These are phyloP conservation scores for Tamandua tetradactyla DNA, from an alignment of 2,797 vertebrate species.

Conservation along the genomic window DNA sequence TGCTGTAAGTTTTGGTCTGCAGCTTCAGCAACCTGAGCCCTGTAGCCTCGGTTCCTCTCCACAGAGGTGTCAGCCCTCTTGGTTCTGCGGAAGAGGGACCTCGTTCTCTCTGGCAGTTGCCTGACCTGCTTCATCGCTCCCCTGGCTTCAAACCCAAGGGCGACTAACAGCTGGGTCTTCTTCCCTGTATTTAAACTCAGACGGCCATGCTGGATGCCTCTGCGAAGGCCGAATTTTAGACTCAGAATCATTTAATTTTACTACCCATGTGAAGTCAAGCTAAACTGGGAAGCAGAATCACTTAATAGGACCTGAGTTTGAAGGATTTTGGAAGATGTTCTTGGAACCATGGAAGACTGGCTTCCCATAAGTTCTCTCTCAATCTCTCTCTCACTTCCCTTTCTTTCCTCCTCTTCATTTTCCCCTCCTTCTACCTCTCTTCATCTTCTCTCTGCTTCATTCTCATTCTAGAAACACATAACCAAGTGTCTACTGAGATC, in stretches of 20 bases:
- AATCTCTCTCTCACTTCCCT: neutral
- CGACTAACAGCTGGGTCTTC: neutral
- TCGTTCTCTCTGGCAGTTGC: too few relatives aligned
- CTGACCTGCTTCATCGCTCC: neutral
- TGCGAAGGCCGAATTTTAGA: neutral
- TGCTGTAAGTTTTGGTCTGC: neutral
- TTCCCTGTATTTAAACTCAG: neutral
- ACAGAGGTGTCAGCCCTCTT: neutral
- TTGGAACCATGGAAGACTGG: constrained; percentile 21
- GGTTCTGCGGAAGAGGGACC: neutral
- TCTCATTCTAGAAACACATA: neutral
- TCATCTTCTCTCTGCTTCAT: neutral
- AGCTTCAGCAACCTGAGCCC: neutral
- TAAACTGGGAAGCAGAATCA: neutral
- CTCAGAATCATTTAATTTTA: neutral
- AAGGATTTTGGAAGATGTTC: constrained; percentile 39
- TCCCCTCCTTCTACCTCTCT: neutral
- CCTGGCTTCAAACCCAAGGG: neutral
- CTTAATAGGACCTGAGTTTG: neutral
- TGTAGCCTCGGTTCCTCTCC: neutral
- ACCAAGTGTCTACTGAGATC: neutral
- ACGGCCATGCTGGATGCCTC: neutral
- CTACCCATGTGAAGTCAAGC: constrained; percentile 19
- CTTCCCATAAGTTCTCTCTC: neutral
- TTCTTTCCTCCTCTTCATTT: neutral